Evolutionary conservation across 2,888 invertebrate genomes (phyloP).

Genomic region (Ypsolopha scabrella): DNA sequence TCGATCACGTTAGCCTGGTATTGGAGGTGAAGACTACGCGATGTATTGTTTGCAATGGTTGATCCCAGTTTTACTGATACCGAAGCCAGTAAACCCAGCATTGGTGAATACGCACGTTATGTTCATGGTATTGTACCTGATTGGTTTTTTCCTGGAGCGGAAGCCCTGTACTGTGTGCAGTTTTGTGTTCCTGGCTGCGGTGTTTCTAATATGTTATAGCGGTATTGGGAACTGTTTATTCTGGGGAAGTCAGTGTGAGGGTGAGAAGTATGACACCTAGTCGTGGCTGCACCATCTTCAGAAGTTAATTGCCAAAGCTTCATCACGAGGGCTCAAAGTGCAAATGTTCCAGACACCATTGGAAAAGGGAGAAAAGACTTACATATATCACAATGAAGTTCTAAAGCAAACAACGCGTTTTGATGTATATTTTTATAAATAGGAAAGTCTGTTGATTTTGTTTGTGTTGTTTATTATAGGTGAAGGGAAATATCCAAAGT

Average conservation of each 20-base stretch:
- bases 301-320: conserved; percentile 22
- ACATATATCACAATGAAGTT: conserved; percentile 11
- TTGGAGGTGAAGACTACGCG: conserved; percentile 12
- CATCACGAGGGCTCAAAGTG: conserved; percentile 40
- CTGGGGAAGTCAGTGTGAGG: conserved; percentile 86
- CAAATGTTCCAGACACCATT: conserved; percentile 27
- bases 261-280: conserved; percentile 69
- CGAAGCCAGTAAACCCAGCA: conserved; percentile 97
- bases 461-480: conserved; percentile 10
- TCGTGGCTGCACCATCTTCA: conserved; percentile 20
- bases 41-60: conserved; percentile 99
- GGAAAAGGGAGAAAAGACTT: conserved; percentile 19
- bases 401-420: conserved; percentile 6
- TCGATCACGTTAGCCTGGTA: not conserved
- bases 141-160: conserved; percentile 96
- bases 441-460: conserved; percentile 25
- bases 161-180: conserved; percentile 98
- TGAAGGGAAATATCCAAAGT: not conserved
- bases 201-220: conserved; percentile 95
- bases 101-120: conserved; percentile 96
- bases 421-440: conserved; percentile 52
- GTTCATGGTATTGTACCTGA: conserved; percentile 96
- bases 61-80: conserved; percentile 95
- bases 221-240: conserved; percentile 96
- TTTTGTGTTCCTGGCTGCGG: conserved; percentile 92